Percentiles rank a stretch among this genome's conserved stretches.
phyloP scores from a whole-genome alignment of 1,140 invertebrate genomes.

The Atta texana region DNA sequence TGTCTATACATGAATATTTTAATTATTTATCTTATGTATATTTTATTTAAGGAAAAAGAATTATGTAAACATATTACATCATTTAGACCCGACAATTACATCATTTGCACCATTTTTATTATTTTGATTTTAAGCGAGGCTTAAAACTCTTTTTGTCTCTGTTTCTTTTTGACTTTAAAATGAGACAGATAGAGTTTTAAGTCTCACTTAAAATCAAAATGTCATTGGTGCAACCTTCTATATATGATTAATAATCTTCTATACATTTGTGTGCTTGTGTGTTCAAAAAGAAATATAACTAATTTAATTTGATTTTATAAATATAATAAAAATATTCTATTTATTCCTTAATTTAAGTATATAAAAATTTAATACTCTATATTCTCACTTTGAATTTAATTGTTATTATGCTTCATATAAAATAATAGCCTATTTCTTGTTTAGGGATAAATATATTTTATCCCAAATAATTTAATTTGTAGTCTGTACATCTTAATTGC shows the following conservation, averaged over 20 bases:
- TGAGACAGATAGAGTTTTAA: no score
- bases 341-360: constrained; percentile 7
- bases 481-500: neutral
- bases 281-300: neutral
- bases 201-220: no score
- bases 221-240: no score
- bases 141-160: no score
- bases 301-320: neutral
- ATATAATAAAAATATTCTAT: neutral
- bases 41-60: neutral
- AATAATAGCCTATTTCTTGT: neutral
- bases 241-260: neutral
- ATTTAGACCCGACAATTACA: no score
- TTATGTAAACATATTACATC: neutral
- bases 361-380: constrained; percentile 8
- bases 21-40: neutral
- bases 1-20: neutral
- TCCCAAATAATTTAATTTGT: neutral
- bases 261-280: neutral
- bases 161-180: no score
- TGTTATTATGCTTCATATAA: neutral
- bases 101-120: no score
- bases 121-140: no score
- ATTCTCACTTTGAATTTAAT: neutral
- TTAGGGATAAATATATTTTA: neutral